Base-by-base conservation (phyloP, 2,888 invertebrate species). In the Erannis defoliaria region DNA sequence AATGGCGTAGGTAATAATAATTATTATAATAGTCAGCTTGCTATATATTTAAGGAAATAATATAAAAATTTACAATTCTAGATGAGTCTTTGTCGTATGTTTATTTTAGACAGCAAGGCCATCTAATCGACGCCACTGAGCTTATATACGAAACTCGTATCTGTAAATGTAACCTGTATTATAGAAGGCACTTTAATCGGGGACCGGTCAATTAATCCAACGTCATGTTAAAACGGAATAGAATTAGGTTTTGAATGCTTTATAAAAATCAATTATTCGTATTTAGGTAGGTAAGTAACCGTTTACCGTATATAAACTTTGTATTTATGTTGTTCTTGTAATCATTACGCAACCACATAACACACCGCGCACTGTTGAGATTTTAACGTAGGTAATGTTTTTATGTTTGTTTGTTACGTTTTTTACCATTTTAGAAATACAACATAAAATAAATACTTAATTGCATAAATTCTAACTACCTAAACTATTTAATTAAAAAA, bases 71-170 rank as follows among this genome's bases (percentile, higher is more conserved):
- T 37, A 49, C 9, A 45, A 45, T 55, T 55, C 38, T 2, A 26
- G n/a, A 43, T n/a, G 33, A 31, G 10, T 14, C 43, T 40, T 43
- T 55, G 57, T 45, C 45, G 37, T 29, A 38, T 18, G 21, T 38
- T 51, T 58, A 35, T 43, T 58, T 53, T 38, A 50, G 51, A 21
- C 58, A 29, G 33, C 57, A 57, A 57, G 57, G 53, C 23, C 58
- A 18, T 19, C 18, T 10, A 12, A 23, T 21, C 10, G 33, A 23
- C 58, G 45, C 37, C 45, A 46, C 33, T 46, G 16, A 45, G 33
- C 18, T 38, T 18, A 14, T 43, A 16, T 38, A 21, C 29, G 16
- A 42, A 50, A 33, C 18, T 18, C 38, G 18, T 38, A 38, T 38
- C 38, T 14, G 26, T 37, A 18, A 40, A 53, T 53, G 18, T 51